Conservation (phyloP, 53 echinoderm and acorn worm species). For the Paracentrotus lividus region DNA sequence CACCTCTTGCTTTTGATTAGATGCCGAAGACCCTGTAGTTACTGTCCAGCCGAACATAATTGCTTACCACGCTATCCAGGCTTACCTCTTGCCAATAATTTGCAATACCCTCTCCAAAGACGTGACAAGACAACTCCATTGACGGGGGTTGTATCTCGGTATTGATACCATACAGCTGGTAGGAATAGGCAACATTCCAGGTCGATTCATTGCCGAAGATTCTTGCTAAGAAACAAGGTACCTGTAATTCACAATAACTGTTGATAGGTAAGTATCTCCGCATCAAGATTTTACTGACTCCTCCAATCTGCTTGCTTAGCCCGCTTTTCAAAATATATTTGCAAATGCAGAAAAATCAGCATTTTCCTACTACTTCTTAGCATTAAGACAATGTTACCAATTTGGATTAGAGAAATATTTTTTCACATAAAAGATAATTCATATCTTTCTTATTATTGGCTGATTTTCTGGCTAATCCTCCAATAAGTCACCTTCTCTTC, state of each 20-base stretch:
- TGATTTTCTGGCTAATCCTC: too few species aligned
- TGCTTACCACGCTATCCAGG: conserved; percentile 15
- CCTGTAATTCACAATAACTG: conserved; percentile 1
- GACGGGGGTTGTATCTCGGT: not conserved
- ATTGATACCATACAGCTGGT: not conserved
- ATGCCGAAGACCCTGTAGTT: not conserved
- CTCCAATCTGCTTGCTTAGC: not conserved
- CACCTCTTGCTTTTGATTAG: conserved; percentile 5
- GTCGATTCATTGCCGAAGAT: not conserved
- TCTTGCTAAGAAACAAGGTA: not conserved
- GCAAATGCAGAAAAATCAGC: not conserved
- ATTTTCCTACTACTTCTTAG: not conserved
- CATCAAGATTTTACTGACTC: not conserved
- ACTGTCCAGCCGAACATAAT: not conserved
- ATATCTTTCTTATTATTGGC: too few species aligned
- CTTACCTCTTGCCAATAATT: not conserved
- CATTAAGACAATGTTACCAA: not conserved
- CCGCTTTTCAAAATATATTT: not conserved
- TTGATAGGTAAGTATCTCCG: not conserved
- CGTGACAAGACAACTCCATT: conserved; percentile 26
- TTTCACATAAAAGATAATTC: too few species aligned
- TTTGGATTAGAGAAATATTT: not conserved
- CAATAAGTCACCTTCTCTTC: too few species aligned
- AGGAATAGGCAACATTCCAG: not conserved
- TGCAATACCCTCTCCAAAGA: conserved; percentile 13